Evolutionary conservation across 2,888 invertebrate genomes (phyloP).

Genomic region (Acleris emargana): DNA sequence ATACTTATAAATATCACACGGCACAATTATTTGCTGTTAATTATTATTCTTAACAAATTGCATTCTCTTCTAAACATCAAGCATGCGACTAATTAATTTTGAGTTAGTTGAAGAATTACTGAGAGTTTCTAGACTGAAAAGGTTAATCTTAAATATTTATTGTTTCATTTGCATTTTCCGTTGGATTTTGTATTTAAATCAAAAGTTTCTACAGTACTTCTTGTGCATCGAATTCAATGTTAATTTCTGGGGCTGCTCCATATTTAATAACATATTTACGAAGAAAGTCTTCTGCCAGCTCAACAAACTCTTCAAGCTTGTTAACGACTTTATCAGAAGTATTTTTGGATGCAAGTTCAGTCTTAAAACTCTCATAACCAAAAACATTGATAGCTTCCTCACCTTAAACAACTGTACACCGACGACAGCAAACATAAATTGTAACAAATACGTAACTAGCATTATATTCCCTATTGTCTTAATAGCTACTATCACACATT

Average conservation of each 20-base stretch:
- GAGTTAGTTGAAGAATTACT: not conserved
- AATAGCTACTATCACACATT: slow-evolving; percentile 99
- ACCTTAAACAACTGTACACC: slow-evolving; percentile 99
- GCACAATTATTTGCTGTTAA: not conserved
- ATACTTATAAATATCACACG: not conserved
- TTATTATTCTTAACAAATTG: not conserved
- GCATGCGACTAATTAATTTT: slow-evolving; percentile 7
- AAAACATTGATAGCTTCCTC: slow-evolving; percentile 59
- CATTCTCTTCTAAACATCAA: slow-evolving; percentile 22
- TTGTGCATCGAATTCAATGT: no score
- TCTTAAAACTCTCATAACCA: slow-evolving; percentile 12
- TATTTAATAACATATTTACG: no score
- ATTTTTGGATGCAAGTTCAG: no score
- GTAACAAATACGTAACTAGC: slow-evolving; percentile 99
- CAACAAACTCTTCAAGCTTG: no score
- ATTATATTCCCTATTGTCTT: slow-evolving; percentile 99
- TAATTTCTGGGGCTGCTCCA: no score
- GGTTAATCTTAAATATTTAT: not conserved
- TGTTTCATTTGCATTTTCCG: no score
- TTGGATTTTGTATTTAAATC: no score
- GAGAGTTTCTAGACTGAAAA: slow-evolving; percentile 8
- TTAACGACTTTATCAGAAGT: no score
- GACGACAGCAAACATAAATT: slow-evolving; percentile 99
- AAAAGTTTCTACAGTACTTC: no score
- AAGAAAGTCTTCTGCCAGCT: no score